Evolutionary conservation across 2,113 vertebrate genomes (phyloP).

Genomic region (Rousettus leschenaultii): DNA sequence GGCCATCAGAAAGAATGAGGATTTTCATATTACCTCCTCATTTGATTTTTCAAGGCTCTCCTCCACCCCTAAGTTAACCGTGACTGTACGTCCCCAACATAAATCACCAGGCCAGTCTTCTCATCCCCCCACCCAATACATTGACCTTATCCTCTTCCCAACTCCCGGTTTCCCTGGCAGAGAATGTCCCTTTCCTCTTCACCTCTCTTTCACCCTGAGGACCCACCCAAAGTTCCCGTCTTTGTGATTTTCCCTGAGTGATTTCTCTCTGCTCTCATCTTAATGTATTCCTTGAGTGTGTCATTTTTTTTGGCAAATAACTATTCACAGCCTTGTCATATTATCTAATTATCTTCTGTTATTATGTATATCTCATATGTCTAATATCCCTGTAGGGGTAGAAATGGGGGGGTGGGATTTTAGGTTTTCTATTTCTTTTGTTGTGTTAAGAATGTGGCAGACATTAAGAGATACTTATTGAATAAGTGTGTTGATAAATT

Average conservation of each 20-base stretch:
- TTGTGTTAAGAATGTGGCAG: background rate
- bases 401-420: background rate
- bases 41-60: background rate
- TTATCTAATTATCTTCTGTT: conserved; percentile 1
- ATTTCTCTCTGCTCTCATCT: background rate
- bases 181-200: background rate
- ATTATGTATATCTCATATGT: background rate
- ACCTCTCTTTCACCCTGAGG: background rate
- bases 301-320: conserved; percentile 19
- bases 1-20: background rate
- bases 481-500: background rate
- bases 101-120: background rate
- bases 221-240: background rate
- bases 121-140: background rate
- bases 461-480: background rate
- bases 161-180: background rate
- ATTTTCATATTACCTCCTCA: background rate
- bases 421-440: conserved; percentile 19
- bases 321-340: background rate
- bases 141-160: background rate
- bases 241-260: background rate
- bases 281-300: conserved; percentile 10
- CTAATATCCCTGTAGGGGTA: background rate
- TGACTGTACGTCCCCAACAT: background rate
- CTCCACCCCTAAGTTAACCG: background rate